phyloP scores from a whole-genome alignment of 1,140 invertebrate species.

The Camponotus vicinus region DNA sequence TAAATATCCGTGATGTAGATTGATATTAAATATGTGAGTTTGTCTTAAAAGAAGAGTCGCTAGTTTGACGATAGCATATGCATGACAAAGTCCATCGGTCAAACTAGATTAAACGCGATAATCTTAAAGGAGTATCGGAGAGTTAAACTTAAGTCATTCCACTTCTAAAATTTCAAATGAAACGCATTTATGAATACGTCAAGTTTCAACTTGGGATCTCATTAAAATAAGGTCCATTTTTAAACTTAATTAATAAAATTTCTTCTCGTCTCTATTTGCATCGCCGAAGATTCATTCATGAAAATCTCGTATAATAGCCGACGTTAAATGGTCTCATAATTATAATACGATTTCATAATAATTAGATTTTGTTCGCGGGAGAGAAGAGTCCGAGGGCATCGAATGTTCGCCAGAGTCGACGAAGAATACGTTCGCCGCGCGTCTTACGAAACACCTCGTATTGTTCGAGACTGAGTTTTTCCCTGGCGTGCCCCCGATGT shows the following conservation, averaged over 20 bases:
- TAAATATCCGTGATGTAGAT: neutral
- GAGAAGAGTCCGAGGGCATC: neutral
- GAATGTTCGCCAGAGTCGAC: too few species aligned
- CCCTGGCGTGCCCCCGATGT: slow-evolving; percentile 22
- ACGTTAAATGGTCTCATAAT: slow-evolving; percentile 40
- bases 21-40: slow-evolving; percentile 21
- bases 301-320: slow-evolving; percentile 36
- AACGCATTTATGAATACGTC: slow-evolving; percentile 41
- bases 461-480: slow-evolving; percentile 30
- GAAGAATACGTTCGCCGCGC: too few species aligned
- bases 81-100: slow-evolving; percentile 30
- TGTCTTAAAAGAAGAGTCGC: neutral
- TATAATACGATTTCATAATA: neutral
- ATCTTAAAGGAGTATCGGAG: slow-evolving; percentile 37
- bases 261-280: slow-evolving; percentile 42
- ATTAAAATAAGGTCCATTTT: slow-evolving; percentile 52
- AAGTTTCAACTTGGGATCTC: slow-evolving; percentile 27
- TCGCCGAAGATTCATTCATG: slow-evolving; percentile 38
- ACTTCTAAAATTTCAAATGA: slow-evolving; percentile 45
- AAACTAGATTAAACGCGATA: slow-evolving; percentile 38
- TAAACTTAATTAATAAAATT: slow-evolving; percentile 51
- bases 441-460: slow-evolving; percentile 31
- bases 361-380: neutral
- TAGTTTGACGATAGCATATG: neutral
- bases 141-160: slow-evolving; percentile 45